phyloP scores from a whole-genome alignment of 2,888 invertebrate species.

The Eristalis pertinax region DNA sequence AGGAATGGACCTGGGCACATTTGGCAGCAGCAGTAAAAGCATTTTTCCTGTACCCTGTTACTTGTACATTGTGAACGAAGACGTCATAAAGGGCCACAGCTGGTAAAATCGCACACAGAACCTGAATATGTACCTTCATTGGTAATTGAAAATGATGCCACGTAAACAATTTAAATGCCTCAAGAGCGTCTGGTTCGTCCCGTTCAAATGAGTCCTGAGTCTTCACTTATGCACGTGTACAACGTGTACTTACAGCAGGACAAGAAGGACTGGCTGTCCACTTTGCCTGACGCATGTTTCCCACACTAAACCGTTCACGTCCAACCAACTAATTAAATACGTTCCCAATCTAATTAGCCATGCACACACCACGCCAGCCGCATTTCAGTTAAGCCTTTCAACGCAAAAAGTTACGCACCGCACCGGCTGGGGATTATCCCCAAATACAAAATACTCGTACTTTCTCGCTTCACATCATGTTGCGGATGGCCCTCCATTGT shows the following conservation, averaged over 20 bases:
- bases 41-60: neutral
- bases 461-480: neutral
- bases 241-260: neutral
- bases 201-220: neutral
- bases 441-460: neutral
- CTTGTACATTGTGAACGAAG: neutral
- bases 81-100: neutral
- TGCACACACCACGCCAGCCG: constrained; percentile 18
- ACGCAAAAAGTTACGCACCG: constrained; percentile 6
- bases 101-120: neutral
- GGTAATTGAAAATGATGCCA: neutral
- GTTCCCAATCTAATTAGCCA: constrained; percentile 23
- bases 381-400: constrained; percentile 38
- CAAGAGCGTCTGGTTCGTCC: neutral
- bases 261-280: neutral
- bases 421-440: constrained; percentile 8
- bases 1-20: neutral
- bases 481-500: neutral
- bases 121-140: neutral
- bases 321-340: constrained; percentile 34
- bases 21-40: neutral
- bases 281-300: constrained; percentile 1
- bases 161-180: neutral
- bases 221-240: neutral
- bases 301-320: neutral